These are phyloP conservation scores for Drosophila histrio DNA, from an alignment of 2,888 invertebrate genomes.

Conservation along the genomic window DNA sequence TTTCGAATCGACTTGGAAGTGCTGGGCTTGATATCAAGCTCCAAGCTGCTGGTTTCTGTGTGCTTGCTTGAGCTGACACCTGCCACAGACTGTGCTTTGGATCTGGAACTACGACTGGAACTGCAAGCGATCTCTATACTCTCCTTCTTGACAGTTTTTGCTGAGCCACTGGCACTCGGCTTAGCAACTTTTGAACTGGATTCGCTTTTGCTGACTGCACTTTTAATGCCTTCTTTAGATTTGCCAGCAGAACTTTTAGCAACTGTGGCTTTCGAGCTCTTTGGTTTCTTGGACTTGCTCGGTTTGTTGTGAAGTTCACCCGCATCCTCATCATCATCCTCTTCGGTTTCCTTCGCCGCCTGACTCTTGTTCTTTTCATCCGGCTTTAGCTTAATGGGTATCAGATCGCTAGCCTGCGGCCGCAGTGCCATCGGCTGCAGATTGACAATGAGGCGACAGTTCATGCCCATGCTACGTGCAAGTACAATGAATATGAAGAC, in stretches of 20 bases:
- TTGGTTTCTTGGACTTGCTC: conserved; percentile 11
- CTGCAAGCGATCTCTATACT: not conserved
- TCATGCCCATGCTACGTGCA: conserved; percentile 91
- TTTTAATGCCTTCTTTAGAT: conserved; percentile 7
- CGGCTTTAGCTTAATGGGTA: conserved; percentile 85
- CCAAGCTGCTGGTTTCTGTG: not conserved
- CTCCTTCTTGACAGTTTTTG: conserved; percentile 5
- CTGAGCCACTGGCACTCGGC: not conserved
- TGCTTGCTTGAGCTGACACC: not conserved
- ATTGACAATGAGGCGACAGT: conserved; percentile 92
- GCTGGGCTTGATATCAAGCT: conserved; percentile 8
- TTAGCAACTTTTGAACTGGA: not conserved
- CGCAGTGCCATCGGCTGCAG: conserved; percentile 91
- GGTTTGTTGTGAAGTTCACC: conserved; percentile 9
- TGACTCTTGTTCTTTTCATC: conserved; percentile 48
- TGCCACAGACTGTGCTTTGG: not conserved
- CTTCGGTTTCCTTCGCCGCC: conserved; percentile 2
- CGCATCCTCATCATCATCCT: conserved; percentile 24
- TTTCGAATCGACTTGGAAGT: not conserved
- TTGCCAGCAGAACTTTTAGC: not conserved
- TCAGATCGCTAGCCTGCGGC: conserved; percentile 87
- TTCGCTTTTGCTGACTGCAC: not conserved
- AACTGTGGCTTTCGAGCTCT: not conserved
- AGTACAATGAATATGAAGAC: conserved; percentile 91
- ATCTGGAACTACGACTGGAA: not conserved